phyloP scores from a whole-genome alignment of 2,113 vertebrate species.

The Butorides virescens region DNA sequence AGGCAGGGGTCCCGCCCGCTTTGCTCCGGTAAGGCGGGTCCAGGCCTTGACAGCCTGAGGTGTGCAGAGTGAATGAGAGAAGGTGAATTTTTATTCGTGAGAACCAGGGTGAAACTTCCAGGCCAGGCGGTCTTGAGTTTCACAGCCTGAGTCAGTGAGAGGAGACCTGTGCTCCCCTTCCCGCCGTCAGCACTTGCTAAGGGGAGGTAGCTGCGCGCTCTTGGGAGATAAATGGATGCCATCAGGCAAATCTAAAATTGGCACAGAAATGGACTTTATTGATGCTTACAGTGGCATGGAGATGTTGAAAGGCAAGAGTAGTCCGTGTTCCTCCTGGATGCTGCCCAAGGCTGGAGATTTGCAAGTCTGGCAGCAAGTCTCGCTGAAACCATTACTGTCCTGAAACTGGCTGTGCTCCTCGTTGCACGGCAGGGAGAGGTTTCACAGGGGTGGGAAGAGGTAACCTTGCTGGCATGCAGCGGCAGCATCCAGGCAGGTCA shows the following conservation, averaged over 20 bases:
- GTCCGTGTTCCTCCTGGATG: fast-evolving
- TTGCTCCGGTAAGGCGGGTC: neutral
- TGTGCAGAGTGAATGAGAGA: neutral
- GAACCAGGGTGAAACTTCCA: neutral
- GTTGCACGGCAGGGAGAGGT: fast-evolving
- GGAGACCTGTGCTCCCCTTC: neutral
- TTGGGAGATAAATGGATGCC: neutral
- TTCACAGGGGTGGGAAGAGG: neutral
- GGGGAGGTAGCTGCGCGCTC: fast-evolving
- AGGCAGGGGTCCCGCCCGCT: neutral
- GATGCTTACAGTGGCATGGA: fast-evolving
- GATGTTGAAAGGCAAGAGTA: neutral
- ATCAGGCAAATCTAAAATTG: too few species aligned
- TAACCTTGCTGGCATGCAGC: neutral
- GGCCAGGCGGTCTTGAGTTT: neutral
- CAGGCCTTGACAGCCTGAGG: neutral
- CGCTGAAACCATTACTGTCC: neutral
- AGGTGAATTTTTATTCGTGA: neutral
- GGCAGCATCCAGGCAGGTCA: neutral
- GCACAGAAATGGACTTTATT: neutral
- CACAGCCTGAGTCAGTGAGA: fast-evolving
- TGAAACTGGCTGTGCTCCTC: neutral
- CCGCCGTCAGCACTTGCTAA: fast-evolving
- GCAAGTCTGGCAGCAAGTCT: neutral
- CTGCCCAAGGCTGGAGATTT: neutral